Percentiles rank a stretch among this genome's conserved stretches.
These are phyloP conservation scores for Lobophora halterata DNA, from an alignment of 2,888 invertebrate genomes.

Conservation along the genomic window DNA sequence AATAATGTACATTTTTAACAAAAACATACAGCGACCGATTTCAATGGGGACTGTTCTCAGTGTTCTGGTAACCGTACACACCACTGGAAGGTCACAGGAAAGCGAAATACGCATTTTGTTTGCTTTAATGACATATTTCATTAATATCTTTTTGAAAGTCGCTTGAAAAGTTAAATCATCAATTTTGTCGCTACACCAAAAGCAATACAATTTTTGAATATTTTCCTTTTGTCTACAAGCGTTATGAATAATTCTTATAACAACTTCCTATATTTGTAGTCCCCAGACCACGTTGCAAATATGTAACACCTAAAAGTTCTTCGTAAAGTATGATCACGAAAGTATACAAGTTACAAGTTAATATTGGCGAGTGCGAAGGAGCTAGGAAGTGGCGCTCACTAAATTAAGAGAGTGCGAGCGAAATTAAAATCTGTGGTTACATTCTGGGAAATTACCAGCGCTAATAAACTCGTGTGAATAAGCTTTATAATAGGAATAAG, in stretches of 20 bases:
- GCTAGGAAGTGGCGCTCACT: conserved; percentile 44
- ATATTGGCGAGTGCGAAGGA: conserved; percentile 25
- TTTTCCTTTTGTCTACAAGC: not conserved
- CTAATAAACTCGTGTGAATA: conserved; percentile 59
- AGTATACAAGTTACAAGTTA: conserved; percentile 23
- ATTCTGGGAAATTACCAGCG: conserved; percentile 45
- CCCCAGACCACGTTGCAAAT: conserved; percentile 15
- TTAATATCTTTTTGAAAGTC: too few relatives aligned
- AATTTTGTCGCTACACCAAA: too few relatives aligned
- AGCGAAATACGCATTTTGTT: not conserved
- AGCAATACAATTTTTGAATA: not conserved
- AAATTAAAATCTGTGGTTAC: conserved; percentile 66
- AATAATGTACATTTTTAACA: too few relatives aligned
- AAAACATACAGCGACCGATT: too few relatives aligned
- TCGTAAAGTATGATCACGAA: too few relatives aligned
- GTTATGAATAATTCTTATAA: conserved; percentile 18
- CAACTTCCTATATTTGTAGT: conserved; percentile 16
- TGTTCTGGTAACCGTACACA: too few relatives aligned
- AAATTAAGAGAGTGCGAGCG: conserved; percentile 55
- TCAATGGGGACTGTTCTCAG: too few relatives aligned
- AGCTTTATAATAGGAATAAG: conserved; percentile 33
- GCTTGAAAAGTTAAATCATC: too few relatives aligned
- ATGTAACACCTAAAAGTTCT: conserved; percentile 22
- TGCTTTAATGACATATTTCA: too few relatives aligned
- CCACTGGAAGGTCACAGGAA: too few relatives aligned